Evolutionary conservation across 2,888 invertebrate species (phyloP), one percentile per base, ranked within the genome.

Genomic region (Ligdia adustata): DNA sequence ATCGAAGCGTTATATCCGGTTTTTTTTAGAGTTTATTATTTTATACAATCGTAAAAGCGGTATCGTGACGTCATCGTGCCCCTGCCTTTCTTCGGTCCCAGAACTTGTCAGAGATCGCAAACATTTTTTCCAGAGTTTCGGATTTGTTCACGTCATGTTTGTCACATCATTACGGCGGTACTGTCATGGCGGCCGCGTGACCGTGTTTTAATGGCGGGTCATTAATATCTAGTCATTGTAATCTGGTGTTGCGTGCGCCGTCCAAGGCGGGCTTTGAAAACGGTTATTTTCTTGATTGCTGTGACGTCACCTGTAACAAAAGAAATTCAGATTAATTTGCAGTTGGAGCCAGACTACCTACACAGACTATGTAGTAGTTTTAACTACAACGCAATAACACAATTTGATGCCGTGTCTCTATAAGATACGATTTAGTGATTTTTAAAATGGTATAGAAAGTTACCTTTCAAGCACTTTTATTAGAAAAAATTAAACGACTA

Each of bases 51-150:
- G 73, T 69, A 60, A 50, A 72, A 72, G 47, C 66, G 68, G 53
- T 69, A 52, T 47, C 64, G 66, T 46, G 70, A 55, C 72, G 84
- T 87, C 89, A 89, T 87, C 84, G 84, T 66, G 76, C 50, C 57
- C 64, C 57, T 6, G 15, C 37, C 86, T 86, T 87, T 72, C 87
- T 79, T 57, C 88, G 72, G 67, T 88, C 86, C 82, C 85, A 87
- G 68, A 84, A 82, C 24, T 83, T 75, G 47, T 84, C 79, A 57
- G 76, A 78, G 69, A 79, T 80, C 20, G 81, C 76, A 63, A 82
- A 82, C 88, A 88, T 88, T 71, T 75, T 78, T 53, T 22, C 22
- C 6, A 7, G 7, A 22, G 22, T 55, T 44, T 45, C 3, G 3
- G 9, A 38, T 52, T 52, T 57, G 55, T 57, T 75, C 61, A 64